A percentile compares a stretch with the other conserved stretches of the same genome.
phyloP scores from a whole-genome alignment of 2,113 vertebrate species.

The Callipepla californica region DNA sequence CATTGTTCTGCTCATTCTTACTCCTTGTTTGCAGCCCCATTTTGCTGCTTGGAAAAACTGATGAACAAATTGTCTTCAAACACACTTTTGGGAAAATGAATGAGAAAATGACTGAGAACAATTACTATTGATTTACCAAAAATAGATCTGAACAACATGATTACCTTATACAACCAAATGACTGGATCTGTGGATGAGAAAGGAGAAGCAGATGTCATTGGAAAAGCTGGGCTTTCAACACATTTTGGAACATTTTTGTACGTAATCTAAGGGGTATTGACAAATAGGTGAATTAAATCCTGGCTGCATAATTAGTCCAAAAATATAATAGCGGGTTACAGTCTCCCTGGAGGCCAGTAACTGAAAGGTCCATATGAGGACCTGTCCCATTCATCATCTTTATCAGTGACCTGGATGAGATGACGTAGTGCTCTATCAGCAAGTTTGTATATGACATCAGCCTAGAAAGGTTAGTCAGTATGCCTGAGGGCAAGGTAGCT shows the following conservation, averaged over 20 bases:
- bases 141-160: not conserved
- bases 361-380: not conserved
- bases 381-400: not conserved
- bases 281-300: not conserved
- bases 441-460: not conserved
- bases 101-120: not conserved
- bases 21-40: fast-evolving
- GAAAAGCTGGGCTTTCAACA: not conserved
- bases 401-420: not conserved
- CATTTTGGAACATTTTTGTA: not conserved
- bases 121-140: not conserved
- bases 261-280: not conserved
- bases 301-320: not conserved
- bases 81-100: not conserved
- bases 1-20: not conserved
- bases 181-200: not conserved
- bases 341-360: not conserved
- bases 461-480: not conserved
- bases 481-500: not conserved
- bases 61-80: not conserved
- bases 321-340: not conserved
- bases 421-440: not conserved
- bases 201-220: not conserved
- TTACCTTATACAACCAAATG: not conserved
- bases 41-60: not conserved